Evolutionary conservation across 2,888 invertebrate genomes (phyloP).

Genomic region (Lasioglossum calceatum): DNA sequence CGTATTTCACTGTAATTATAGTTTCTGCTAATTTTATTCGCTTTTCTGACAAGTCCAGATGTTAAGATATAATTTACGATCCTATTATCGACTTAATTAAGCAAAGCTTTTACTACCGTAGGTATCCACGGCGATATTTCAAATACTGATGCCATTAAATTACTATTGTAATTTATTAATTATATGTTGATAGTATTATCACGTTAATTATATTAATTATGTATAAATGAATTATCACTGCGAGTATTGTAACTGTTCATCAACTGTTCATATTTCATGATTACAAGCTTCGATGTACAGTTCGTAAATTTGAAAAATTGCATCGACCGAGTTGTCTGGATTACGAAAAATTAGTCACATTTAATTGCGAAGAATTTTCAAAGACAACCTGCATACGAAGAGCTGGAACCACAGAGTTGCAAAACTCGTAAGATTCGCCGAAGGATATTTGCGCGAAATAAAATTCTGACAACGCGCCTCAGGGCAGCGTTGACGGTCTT

Average conservation of each 20-base stretch:
- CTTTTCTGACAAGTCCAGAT: background rate
- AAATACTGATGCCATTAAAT: background rate
- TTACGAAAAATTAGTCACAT: background rate
- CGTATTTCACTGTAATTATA: background rate
- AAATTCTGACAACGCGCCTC: slow-evolving; percentile 30
- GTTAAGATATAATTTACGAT: background rate
- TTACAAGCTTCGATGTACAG: background rate
- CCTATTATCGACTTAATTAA: background rate
- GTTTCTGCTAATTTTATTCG: slow-evolving; percentile 2
- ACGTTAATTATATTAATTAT: background rate
- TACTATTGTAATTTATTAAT: background rate
- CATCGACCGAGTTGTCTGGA: background rate
- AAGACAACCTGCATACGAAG: background rate
- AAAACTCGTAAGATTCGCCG: slow-evolving; percentile 6
- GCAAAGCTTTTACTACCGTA: background rate
- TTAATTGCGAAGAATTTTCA: background rate
- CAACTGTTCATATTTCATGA: background rate
- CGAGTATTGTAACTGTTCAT: background rate
- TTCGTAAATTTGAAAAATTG: background rate
- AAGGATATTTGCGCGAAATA: slow-evolving; percentile 26
- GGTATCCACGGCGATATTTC: background rate
- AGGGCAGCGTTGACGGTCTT: background rate
- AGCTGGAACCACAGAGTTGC: background rate
- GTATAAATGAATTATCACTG: background rate
- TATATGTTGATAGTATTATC: background rate